Percentiles rank a stretch among this genome's conserved stretches.
Evolutionary conservation across 2,797 vertebrate species (phyloP).

Genomic region (Eurystomus glaucurus): DNA sequence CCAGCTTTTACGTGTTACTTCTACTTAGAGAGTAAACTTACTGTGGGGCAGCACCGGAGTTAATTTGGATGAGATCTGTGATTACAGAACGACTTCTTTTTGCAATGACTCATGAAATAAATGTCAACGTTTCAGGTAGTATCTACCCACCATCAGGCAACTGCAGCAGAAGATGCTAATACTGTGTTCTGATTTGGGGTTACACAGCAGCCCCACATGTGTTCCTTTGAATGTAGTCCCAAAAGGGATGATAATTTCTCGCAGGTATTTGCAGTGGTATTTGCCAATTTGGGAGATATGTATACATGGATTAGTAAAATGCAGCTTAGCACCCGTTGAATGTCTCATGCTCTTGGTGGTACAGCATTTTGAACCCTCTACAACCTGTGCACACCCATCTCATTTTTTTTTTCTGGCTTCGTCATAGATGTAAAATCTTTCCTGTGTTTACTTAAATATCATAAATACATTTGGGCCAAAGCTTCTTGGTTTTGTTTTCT

Average conservation of each 20-base stretch:
- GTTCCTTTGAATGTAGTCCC: background rate
- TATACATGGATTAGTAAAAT: background rate
- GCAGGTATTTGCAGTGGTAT: background rate
- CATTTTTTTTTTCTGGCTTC: background rate
- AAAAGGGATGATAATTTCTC: background rate
- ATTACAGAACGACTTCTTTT: background rate
- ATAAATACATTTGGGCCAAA: background rate
- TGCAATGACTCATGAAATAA: background rate
- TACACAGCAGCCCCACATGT: background rate
- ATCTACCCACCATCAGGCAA: background rate
- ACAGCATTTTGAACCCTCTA: background rate
- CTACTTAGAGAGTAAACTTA: background rate
- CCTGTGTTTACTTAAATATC: background rate
- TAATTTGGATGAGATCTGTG: background rate
- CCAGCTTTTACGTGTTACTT: background rate
- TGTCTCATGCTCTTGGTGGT: background rate
- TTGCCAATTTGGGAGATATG: background rate
- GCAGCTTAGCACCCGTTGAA: background rate
- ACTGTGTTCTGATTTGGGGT: accelerated
- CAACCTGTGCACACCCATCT: background rate
- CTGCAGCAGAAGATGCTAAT: background rate
- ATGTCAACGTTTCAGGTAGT: background rate
- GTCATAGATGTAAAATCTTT: background rate
- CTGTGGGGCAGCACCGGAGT: background rate
- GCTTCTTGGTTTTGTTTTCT: conserved; percentile 27